Evolutionary conservation across 2,888 invertebrate genomes (phyloP).

Genomic region (Rhyacophila evoluta): DNA sequence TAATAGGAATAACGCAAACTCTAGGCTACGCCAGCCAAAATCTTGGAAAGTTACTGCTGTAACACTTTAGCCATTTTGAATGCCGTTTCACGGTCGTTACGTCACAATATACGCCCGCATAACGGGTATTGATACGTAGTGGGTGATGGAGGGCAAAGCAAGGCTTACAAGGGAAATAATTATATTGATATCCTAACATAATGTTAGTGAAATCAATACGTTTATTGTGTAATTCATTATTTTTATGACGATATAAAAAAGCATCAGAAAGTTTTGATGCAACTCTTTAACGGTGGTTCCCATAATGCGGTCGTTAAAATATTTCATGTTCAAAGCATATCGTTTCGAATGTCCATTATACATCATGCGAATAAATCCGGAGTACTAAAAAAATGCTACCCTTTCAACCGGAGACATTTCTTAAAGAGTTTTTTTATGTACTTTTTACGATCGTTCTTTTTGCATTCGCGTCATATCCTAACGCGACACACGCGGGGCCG

Average conservation of each 20-base stretch:
- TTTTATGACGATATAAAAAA: neutral
- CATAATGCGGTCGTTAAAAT: constrained; percentile 16
- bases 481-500: constrained; percentile 1
- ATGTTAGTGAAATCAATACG: too few species aligned
- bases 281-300: neutral
- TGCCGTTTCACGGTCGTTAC: too few species aligned
- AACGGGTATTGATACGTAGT: too few species aligned
- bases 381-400: constrained; percentile 2
- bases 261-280: neutral
- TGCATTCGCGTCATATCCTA: constrained; percentile 17
- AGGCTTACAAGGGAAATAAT: too few species aligned
- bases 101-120: too few species aligned
- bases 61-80: too few species aligned
- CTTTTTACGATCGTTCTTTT: constrained; percentile 24
- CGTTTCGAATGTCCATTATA: constrained; percentile 24
- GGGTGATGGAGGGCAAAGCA: too few species aligned
- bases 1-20: too few species aligned
- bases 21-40: too few species aligned
- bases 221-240: too few species aligned
- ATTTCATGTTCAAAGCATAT: constrained; percentile 24
- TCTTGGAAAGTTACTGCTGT: too few species aligned
- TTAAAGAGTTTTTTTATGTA: constrained; percentile 24
- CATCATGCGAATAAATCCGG: constrained; percentile 21
- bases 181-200: too few species aligned
- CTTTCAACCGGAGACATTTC: constrained; percentile 16